Percentiles rank a stretch among this genome's conserved stretches.
These are phyloP conservation scores for Leptinotarsa texana DNA, from an alignment of 1,140 invertebrate genomes.

Conservation along the genomic window DNA sequence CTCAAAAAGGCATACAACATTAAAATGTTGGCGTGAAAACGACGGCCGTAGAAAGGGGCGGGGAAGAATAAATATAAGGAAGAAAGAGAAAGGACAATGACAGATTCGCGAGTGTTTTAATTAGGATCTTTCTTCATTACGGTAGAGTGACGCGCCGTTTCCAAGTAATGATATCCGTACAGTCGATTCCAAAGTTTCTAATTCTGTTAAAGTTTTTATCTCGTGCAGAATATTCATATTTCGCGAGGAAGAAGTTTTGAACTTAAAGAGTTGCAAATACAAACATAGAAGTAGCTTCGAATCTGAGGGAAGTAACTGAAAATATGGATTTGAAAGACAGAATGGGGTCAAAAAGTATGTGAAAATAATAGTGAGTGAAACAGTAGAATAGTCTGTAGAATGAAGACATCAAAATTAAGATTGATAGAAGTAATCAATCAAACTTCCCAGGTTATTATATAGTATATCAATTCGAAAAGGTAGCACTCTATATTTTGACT, in stretches of 20 bases:
- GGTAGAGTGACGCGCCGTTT: constrained; percentile 26
- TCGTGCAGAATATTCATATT: constrained; percentile 27
- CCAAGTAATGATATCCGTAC: constrained; percentile 33
- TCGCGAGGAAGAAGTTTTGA: not conserved
- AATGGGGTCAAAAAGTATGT: no score
- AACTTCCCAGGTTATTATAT: no score
- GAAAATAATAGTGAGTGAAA: no score
- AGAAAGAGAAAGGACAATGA: constrained; percentile 29
- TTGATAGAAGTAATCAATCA: no score
- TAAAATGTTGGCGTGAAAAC: constrained; percentile 14
- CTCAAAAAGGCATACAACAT: not conserved
- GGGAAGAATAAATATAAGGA: constrained; percentile 22
- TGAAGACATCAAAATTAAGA: no score
- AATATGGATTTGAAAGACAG: no score
- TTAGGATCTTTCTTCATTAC: constrained; percentile 39
- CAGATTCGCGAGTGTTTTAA: constrained; percentile 33
- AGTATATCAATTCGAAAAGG: no score
- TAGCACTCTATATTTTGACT: no score
- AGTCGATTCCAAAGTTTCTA: constrained; percentile 30
- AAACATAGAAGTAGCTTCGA: constrained; percentile 17
- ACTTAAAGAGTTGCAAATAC: constrained; percentile 8
- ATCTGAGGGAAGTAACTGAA: no score
- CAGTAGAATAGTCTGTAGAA: no score
- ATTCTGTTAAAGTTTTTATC: constrained; percentile 37
- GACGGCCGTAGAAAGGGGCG: not conserved